A percentile compares a stretch with the other conserved stretches of the same genome.
phyloP scores from a whole-genome alignment of 1,140 invertebrate species.

The Meteorus sp. region DNA sequence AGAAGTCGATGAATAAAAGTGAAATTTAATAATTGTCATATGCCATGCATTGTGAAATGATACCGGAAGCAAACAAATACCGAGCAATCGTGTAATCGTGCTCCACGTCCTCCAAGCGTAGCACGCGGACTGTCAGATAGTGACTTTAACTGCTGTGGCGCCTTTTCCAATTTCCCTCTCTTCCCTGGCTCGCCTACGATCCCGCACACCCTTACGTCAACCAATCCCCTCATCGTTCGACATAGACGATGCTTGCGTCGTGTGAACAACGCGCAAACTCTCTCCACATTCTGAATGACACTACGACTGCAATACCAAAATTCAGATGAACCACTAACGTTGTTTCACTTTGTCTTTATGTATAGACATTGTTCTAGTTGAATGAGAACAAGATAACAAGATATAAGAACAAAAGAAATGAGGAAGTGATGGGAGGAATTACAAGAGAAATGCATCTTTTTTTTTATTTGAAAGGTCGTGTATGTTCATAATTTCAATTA shows the following conservation, averaged over 20 bases:
- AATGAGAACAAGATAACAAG: not conserved
- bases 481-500: no score
- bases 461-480: no score
- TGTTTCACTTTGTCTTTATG: not conserved
- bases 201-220: constrained; percentile 6
- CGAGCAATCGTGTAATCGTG: constrained; percentile 19
- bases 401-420: no score
- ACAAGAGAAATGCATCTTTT: no score
- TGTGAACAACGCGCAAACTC: constrained; percentile 31
- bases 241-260: constrained; percentile 9
- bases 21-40: not conserved
- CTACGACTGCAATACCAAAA: not conserved
- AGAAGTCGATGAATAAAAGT: no score
- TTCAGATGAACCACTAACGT: not conserved
- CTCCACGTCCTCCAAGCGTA: constrained; percentile 33
- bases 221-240: constrained; percentile 2
- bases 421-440: no score
- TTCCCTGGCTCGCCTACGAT: constrained; percentile 8
- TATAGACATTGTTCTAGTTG: not conserved
- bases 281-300: constrained; percentile 33
- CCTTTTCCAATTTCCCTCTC: constrained; percentile 28
- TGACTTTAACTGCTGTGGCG: constrained; percentile 37
- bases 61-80: constrained; percentile 7
- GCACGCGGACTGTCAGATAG: constrained; percentile 44
- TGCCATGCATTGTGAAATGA: not conserved